Evolutionary conservation across 2,113 vertebrate species (phyloP).

Genomic region (Corapipo altera): DNA sequence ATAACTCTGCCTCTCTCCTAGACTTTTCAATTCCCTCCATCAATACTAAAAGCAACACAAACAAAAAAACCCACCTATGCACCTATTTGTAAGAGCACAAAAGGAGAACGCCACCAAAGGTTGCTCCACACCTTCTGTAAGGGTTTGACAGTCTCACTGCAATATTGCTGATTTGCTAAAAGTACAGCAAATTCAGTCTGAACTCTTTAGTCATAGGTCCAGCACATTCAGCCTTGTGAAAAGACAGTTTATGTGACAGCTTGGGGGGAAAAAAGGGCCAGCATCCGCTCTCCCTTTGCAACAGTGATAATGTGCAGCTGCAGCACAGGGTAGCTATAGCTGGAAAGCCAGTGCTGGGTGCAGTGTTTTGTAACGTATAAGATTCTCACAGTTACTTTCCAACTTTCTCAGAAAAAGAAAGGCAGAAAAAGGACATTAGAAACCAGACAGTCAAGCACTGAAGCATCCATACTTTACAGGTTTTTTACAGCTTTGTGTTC

Average conservation of each 20-base stretch:
- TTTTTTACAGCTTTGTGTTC: not conserved
- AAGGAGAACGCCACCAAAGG: not conserved
- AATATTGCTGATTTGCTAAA: not conserved
- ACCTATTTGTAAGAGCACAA: not conserved
- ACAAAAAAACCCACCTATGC: not conserved
- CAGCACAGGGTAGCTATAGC: not conserved
- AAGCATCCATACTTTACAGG: not conserved
- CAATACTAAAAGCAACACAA: not conserved
- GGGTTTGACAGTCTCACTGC: not conserved
- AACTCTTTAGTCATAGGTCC: not conserved
- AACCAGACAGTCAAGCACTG: not conserved
- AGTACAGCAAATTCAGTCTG: not conserved
- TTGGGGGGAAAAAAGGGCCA: not conserved
- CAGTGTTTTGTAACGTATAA: not conserved
- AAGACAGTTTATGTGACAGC: not conserved
- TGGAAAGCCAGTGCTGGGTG: not conserved
- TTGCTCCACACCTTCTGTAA: not conserved
- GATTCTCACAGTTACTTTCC: not conserved
- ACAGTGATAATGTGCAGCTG: not conserved
- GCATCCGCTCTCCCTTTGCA: not conserved
- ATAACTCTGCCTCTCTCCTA: not conserved
- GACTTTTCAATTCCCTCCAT: not conserved
- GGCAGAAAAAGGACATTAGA: not conserved
- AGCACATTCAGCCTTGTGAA: not conserved
- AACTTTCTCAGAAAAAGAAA: not conserved